Evolutionary conservation across 2,888 invertebrate genomes (phyloP).

Genomic region (Adelognathus sp.): DNA sequence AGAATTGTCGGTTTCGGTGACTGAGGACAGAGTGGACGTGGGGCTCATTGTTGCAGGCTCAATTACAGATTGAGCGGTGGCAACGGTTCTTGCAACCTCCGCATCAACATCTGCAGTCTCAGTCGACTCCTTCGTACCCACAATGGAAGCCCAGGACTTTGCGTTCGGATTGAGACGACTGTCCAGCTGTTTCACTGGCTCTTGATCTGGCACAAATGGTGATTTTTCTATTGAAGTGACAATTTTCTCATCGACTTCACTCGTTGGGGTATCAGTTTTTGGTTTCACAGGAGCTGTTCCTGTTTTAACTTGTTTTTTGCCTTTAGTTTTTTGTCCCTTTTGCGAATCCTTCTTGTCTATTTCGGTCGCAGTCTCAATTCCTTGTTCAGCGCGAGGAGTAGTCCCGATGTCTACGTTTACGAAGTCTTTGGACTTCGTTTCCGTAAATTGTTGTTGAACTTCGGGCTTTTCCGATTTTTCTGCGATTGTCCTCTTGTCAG

Average conservation of each 20-base stretch:
- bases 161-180: conserved; percentile 58
- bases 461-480: conserved; percentile 34
- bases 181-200: conserved; percentile 39
- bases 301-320: conserved; percentile 40
- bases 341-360: conserved; percentile 36
- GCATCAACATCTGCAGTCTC: conserved; percentile 47
- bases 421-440: neutral
- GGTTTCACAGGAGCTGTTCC: conserved; percentile 8
- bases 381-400: neutral
- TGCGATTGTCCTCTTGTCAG: conserved; percentile 26
- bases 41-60: neutral
- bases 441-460: neutral
- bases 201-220: neutral
- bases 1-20: conserved; percentile 1
- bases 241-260: conserved; percentile 31
- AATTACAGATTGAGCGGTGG: neutral
- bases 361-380: conserved; percentile 24
- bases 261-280: neutral
- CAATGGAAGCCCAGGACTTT: conserved; percentile 75
- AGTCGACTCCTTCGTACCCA: conserved; percentile 57
- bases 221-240: conserved; percentile 31
- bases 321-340: conserved; percentile 41
- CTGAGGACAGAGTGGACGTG: neutral
- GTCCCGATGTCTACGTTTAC: neutral
- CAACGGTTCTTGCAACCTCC: conserved; percentile 27